Evolutionary conservation across 2,113 vertebrate genomes (phyloP).

Genomic region (Rousettus leschenaultii): DNA sequence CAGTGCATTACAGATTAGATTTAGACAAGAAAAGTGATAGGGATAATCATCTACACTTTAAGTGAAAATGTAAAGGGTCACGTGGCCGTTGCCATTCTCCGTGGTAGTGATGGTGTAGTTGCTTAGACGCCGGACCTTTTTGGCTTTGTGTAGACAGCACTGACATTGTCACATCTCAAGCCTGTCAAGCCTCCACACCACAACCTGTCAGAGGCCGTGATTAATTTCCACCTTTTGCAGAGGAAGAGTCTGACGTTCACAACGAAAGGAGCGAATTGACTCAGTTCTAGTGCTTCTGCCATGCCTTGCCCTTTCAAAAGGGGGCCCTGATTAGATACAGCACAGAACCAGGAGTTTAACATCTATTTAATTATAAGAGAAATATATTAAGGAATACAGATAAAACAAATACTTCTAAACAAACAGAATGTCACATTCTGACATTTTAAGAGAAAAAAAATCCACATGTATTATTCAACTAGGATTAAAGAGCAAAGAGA

Average conservation of each 20-base stretch:
- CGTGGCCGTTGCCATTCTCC: neutral
- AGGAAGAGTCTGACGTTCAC: neutral
- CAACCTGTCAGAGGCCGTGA: neutral
- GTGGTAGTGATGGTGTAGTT: fast-evolving
- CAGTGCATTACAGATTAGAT: neutral
- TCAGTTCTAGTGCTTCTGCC: neutral
- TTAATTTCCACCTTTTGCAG: neutral
- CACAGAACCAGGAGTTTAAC: neutral
- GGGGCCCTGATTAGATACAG: neutral
- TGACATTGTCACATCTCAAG: neutral
- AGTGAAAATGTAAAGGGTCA: neutral
- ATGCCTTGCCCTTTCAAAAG: neutral
- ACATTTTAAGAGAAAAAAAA: constrained; percentile 69
- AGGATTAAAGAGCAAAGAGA: neutral
- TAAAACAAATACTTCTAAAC: constrained; percentile 76
- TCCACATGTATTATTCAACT: neutral
- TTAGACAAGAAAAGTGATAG: neutral
- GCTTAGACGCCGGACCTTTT: neutral
- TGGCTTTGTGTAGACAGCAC: neutral
- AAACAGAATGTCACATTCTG: constrained; percentile 77
- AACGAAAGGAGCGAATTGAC: neutral
- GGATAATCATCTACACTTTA: neutral
- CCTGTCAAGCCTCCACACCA: neutral
- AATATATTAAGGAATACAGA: constrained; percentile 79
- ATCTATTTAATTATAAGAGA: constrained; percentile 68